Evolutionary conservation across 2,888 invertebrate genomes (phyloP).

Genomic region (Macrophya annulata): DNA sequence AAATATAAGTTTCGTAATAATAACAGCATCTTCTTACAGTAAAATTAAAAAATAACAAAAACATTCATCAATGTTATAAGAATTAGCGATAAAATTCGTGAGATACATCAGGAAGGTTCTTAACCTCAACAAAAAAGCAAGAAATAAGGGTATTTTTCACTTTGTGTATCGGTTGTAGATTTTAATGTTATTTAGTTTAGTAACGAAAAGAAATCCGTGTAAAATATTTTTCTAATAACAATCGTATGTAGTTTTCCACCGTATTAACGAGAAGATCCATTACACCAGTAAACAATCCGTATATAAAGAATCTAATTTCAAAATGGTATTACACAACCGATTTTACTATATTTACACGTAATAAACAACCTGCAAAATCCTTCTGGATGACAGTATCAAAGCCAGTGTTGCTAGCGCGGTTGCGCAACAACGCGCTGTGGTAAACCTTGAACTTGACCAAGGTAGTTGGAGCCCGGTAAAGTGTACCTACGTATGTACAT

Average conservation of each 20-base stretch:
- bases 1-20: neutral
- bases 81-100: too few species aligned
- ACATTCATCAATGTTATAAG: too few species aligned
- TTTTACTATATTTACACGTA: neutral
- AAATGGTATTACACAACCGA: neutral
- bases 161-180: too few species aligned
- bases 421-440: constrained; percentile 55
- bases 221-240: too few species aligned
- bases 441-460: constrained; percentile 63
- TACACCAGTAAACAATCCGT: neutral
- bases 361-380: constrained; percentile 30
- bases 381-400: constrained; percentile 21
- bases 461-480: constrained; percentile 46
- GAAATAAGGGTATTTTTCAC: too few species aligned
- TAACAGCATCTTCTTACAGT: constrained; percentile 10
- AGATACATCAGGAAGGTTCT: too few species aligned
- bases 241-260: neutral
- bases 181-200: too few species aligned
- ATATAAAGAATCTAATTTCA: neutral
- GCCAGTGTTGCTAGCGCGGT: neutral
- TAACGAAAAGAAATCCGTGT: too few species aligned
- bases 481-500: neutral
- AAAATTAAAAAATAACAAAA: neutral
- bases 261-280: neutral
- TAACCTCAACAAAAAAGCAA: neutral